phyloP scores from a whole-genome alignment of 2,113 vertebrate genomes.

The Colius striatus region DNA sequence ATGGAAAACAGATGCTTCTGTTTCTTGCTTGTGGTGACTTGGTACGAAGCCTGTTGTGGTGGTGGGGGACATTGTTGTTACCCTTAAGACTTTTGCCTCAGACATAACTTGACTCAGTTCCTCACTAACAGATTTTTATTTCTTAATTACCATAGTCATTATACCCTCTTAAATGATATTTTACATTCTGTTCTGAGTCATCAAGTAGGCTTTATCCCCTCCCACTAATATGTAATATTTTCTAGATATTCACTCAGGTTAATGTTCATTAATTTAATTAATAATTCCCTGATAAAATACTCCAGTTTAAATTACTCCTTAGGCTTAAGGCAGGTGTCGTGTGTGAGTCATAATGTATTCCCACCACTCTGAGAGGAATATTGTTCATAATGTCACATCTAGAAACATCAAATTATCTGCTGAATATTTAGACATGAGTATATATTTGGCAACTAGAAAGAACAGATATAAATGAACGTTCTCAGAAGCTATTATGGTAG shows the following conservation, averaged over 20 bases:
- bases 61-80: not conserved
- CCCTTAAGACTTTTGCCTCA: not conserved
- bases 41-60: not conserved
- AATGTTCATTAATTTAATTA: conserved; percentile 46
- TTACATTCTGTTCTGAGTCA: conserved; percentile 2
- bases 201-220: not conserved
- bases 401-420: conserved; percentile 48
- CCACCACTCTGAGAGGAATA: conserved; percentile 19
- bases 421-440: conserved; percentile 25
- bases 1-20: not conserved
- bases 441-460: conserved; percentile 19
- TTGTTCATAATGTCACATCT: conserved; percentile 32
- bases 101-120: not conserved
- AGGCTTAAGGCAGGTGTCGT: conserved; percentile 11
- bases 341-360: conserved; percentile 53
- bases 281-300: conserved; percentile 38
- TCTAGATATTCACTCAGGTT: conserved; percentile 2
- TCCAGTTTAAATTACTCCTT: conserved; percentile 23
- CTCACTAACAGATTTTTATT: not conserved
- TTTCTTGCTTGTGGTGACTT: not conserved
- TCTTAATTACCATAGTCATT: not conserved
- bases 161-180: not conserved
- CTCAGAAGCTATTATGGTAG: not conserved
- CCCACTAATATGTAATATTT: conserved; percentile 7
- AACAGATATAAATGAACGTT: not conserved